phyloP scores from a whole-genome alignment of 1,140 invertebrate species.

The Brachionus manjavacas region DNA sequence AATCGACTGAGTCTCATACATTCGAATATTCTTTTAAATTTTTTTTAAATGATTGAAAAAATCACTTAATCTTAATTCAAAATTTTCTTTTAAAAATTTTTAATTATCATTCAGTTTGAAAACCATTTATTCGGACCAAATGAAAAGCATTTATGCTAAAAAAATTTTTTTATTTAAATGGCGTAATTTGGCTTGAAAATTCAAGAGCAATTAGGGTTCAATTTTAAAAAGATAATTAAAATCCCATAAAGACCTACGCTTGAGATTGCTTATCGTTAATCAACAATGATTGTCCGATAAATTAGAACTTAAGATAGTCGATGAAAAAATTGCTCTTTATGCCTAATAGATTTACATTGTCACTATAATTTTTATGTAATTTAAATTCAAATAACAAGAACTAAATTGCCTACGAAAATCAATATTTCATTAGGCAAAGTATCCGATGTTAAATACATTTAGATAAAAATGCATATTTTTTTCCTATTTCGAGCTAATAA shows the following conservation, averaged over 20 bases:
- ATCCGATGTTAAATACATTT: not conserved
- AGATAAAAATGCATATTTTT: not conserved
- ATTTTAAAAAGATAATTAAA: not conserved
- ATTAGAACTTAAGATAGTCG: not conserved
- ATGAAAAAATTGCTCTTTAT: not conserved
- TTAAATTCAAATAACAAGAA: slow-evolving; percentile 4
- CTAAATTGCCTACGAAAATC: not conserved
- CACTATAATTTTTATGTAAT: slow-evolving; percentile 27
- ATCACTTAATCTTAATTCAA: no score
- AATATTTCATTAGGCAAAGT: not conserved
- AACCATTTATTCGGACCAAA: no score
- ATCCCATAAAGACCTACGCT: not conserved
- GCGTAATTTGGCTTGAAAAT: not conserved
- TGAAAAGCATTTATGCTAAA: not conserved
- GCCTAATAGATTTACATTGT: slow-evolving; percentile 3
- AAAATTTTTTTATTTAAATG: not conserved
- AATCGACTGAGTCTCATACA: no score
- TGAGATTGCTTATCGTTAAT: not conserved
- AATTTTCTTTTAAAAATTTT: no score
- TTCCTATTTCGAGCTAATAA: not conserved
- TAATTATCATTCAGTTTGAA: no score
- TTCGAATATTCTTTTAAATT: no score
- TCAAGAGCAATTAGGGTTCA: not conserved
- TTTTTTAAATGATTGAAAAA: no score
- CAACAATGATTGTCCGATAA: not conserved